Evolutionary conservation across 2,797 vertebrate genomes (phyloP), one percentile per base, ranked within the genome.

Genomic region (Telmatherina bonti): DNA sequence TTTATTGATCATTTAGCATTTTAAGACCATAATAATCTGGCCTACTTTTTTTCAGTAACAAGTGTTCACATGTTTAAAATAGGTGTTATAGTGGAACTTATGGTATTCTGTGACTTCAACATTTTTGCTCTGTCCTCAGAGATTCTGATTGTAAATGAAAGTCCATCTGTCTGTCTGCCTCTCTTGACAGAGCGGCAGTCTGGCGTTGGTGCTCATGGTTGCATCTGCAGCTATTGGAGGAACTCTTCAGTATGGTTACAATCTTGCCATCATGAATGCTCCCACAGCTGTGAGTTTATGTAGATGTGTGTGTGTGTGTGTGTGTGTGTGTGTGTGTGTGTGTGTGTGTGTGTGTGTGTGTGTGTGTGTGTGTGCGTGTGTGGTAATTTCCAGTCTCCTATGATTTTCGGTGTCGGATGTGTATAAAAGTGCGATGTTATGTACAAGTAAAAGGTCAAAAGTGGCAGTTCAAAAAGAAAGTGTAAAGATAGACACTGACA

Each of bases 161-260:
- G 26, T 16, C 4, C 0, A 29, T 27, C 22, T 52, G 7, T 56
- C 11, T 31, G 5, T 68, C 38, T 41, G 16, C 52, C 56, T 54
- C 3, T 43, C 7, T 72, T 49, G n/a, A 53, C 85, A 96, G 95
- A 72, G 93, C 62, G 92, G 87, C 77, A 67, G 79, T 74, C 81
- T 90, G 77, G 93, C 91, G 59, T 83, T 99, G 84, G 87, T 95
- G 67, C 87, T 97, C 27, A 96, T 95, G 76, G 85, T 96, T 82
- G 94, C 93, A 33, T 95, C 96, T 0, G 93, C 96, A 58, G 95
- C 95, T 56, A 94, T 96, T 70, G 97, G 97, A 74, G 97, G 97
- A 72, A 97, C 96, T 35, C 95, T 99, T 78, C 97, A 97, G 2
- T 98, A 97, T 9, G 96, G 97, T 55, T 98, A 97, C 90, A 99